Conservation (phyloP, 2,888 invertebrate species). For the Idaea biselata region DNA sequence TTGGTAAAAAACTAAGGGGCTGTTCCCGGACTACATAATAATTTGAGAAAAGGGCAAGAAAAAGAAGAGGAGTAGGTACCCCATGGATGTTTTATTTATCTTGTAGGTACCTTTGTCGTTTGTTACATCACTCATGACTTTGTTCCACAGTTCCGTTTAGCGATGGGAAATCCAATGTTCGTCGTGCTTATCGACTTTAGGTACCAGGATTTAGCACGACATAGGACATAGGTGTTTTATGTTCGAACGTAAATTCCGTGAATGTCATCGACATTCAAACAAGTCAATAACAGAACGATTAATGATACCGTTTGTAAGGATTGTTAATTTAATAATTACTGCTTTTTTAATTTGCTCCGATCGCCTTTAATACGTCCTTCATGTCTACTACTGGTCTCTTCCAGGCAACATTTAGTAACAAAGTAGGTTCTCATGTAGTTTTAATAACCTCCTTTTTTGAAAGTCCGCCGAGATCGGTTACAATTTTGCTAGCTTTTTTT, state of each 20-base stretch:
- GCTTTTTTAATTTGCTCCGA: too few species aligned
- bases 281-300: slow-evolving; percentile 15
- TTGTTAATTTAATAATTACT: neutral
- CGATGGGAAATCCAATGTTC: slow-evolving; percentile 50
- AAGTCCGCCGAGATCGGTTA: too few species aligned
- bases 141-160: slow-evolving; percentile 53
- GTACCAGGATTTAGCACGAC: slow-evolving; percentile 37
- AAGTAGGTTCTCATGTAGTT: too few species aligned
- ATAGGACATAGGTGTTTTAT: neutral
- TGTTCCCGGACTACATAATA: too few species aligned
- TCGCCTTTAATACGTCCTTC: too few species aligned
- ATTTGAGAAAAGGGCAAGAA: too few species aligned
- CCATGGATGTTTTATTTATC: slow-evolving; percentile 23
- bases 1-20: too few species aligned
- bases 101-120: slow-evolving; percentile 10
- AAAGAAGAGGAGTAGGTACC: neutral
- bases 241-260: slow-evolving; percentile 22
- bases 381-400: too few species aligned
- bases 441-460: too few species aligned
- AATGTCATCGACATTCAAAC: slow-evolving; percentile 36
- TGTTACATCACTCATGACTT: slow-evolving; percentile 46
- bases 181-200: slow-evolving; percentile 27
- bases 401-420: too few species aligned
- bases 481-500: too few species aligned
- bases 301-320: slow-evolving; percentile 7